These are phyloP conservation scores for Psittacula cyanocephala DNA, from an alignment of 2,113 vertebrate genomes.

Conservation along the genomic window DNA sequence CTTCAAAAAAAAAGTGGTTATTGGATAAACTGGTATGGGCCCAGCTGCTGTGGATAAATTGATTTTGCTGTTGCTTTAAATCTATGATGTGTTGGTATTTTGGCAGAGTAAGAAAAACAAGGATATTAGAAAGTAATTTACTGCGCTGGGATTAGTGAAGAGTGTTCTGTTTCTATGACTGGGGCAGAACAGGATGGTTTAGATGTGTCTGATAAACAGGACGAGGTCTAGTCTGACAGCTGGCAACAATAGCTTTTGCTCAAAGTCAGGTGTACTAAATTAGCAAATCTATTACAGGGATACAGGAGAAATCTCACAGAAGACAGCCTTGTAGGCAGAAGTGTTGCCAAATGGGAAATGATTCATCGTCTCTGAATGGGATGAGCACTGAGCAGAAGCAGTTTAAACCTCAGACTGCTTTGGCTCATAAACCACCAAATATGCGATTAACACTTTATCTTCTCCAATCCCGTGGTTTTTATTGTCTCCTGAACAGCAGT, in stretches of 20 bases:
- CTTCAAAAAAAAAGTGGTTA: not conserved
- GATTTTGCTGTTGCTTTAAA: constrained; percentile 54
- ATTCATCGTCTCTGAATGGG: constrained; percentile 83
- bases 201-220: constrained; percentile 69
- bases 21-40: not conserved
- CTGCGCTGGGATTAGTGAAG: constrained; percentile 13
- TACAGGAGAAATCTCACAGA: constrained; percentile 56
- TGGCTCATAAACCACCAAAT: constrained; percentile 59
- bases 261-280: constrained; percentile 68
- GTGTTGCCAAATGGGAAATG: constrained; percentile 80
- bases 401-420: constrained; percentile 73
- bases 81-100: constrained; percentile 50
- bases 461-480: not conserved
- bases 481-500: not conserved
- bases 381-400: constrained; percentile 71
- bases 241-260: constrained; percentile 60
- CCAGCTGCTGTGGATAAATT: constrained; percentile 29
- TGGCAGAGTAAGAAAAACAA: constrained; percentile 55
- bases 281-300: constrained; percentile 68
- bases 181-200: constrained; percentile 28
- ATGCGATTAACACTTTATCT: constrained; percentile 63
- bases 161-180: constrained; percentile 3
- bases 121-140: constrained; percentile 61
- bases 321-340: constrained; percentile 69
- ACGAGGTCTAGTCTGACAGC: constrained; percentile 70